Evolutionary conservation across 1,140 invertebrate genomes (phyloP).

Genomic region (Microplitis mediator): DNA sequence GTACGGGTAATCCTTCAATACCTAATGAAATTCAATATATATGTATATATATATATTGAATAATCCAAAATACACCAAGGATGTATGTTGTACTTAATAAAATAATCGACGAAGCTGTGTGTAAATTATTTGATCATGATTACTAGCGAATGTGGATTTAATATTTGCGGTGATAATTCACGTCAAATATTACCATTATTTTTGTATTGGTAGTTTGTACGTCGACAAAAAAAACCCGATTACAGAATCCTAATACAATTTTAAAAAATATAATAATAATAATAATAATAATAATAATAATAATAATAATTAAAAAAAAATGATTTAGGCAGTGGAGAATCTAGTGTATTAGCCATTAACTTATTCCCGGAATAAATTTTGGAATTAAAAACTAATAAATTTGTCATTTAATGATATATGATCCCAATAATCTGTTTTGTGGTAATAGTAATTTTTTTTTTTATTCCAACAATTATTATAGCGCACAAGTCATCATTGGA

Average conservation of each 20-base stretch:
- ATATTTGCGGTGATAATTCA: conserved; percentile 22
- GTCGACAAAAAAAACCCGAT: conserved; percentile 18
- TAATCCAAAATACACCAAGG: conserved; percentile 4
- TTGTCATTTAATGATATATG: neutral
- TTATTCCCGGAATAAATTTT: neutral
- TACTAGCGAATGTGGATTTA: conserved; percentile 26
- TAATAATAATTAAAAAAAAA: neutral
- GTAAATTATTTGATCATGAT: neutral
- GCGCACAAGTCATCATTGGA: neutral
- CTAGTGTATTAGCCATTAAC: neutral
- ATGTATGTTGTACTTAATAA: conserved; percentile 11
- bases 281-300: conserved; percentile 5
- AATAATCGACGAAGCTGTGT: neutral
- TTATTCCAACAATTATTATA: neutral
- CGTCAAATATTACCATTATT: conserved; percentile 32
- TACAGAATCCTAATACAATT: neutral
- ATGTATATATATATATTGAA: too few relatives aligned
- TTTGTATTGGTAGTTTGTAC: conserved; percentile 38
- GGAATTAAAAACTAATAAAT: neutral
- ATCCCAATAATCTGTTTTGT: neutral
- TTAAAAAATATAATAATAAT: conserved; percentile 4
- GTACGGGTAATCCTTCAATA: neutral
- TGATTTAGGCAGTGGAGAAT: neutral
- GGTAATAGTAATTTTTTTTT: neutral
- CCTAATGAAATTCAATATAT: neutral